phyloP scores from a whole-genome alignment of 2,888 invertebrate species.

The Pyrocoelia pectoralis region DNA sequence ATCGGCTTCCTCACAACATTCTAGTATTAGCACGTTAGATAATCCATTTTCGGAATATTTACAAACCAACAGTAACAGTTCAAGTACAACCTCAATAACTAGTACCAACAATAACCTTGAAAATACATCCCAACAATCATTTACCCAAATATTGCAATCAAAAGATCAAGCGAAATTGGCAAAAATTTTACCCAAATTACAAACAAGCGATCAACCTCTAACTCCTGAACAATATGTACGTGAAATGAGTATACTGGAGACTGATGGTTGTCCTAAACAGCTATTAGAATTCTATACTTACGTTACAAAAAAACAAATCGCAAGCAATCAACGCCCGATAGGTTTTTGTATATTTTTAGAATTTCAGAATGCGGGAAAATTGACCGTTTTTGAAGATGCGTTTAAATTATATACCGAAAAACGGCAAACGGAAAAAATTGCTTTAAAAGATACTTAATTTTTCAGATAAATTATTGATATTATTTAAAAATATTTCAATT shows the following conservation, averaged over 20 bases:
- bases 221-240: constrained; percentile 45
- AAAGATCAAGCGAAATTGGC: neutral
- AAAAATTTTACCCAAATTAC: constrained; percentile 14
- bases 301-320: constrained; percentile 51
- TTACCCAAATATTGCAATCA: neutral
- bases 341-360: constrained; percentile 50
- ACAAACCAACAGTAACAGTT: neutral
- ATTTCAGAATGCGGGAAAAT: constrained; percentile 49
- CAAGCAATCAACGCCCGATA: constrained; percentile 47
- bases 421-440: constrained; percentile 20
- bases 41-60: neutral
- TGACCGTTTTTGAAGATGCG: constrained; percentile 40
- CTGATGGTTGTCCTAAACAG: constrained; percentile 42
- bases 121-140: neutral
- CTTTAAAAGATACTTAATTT: neutral
- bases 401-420: constrained; percentile 39
- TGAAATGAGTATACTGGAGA: constrained; percentile 44
- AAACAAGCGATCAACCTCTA: constrained; percentile 7
- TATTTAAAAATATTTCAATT: neutral
- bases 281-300: constrained; percentile 49
- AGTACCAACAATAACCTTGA: neutral
- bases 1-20: neutral
- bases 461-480: neutral
- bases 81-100: neutral
- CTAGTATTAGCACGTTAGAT: neutral